Base-by-base conservation (phyloP, 2,888 invertebrate genomes). In the Bugulina stolonifera region DNA sequence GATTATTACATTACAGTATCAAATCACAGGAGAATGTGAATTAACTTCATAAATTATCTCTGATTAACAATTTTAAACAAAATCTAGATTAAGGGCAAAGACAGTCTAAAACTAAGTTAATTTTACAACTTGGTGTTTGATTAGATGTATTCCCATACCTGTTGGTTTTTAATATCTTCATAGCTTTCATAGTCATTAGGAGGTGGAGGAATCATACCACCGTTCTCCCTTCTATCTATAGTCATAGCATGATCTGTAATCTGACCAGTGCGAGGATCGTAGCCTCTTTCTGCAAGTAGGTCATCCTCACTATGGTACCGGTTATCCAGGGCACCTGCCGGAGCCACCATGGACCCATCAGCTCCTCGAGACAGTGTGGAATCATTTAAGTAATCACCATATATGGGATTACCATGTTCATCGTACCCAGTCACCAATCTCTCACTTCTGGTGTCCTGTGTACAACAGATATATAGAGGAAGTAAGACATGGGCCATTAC, bases 341-440 rank as follows among this genome's bases (percentile, higher is more conserved):
- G 29, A 64, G 10, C 64, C 27, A 64, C 10, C 64, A 2, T 27
- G 5, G 29, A 25, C 25, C 64, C 27, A 1, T 32, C 64, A 32
- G 64, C 32, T 5, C 32, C 64, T n/a, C 32, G 25, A 5, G 64
- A 25, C 5, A 64, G 18, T 25, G 64, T 64, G 5, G 25, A 25
- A 32, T 64, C 64, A 32, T 64, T 64, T 25, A 64, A 27, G 27
- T 64, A 34, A 64, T 64, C 64, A 64, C 34, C 64, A 34, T 64
- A 64, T 22, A 34, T 32, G 14, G 34, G 34, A n/a, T 64, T 64
- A 14, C 64, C 64, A 29, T 64, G 64, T 32, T 64, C 64, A 18
- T 64, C 64, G 10, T 32, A 32, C 3, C 34, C 64, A 5, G 18
- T 22, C n/a, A 64, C 5, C 3, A 18, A 32, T 27, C 32, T 2